phyloP scores from a whole-genome alignment of 2,797 vertebrate species.

The Tangara arthus region DNA sequence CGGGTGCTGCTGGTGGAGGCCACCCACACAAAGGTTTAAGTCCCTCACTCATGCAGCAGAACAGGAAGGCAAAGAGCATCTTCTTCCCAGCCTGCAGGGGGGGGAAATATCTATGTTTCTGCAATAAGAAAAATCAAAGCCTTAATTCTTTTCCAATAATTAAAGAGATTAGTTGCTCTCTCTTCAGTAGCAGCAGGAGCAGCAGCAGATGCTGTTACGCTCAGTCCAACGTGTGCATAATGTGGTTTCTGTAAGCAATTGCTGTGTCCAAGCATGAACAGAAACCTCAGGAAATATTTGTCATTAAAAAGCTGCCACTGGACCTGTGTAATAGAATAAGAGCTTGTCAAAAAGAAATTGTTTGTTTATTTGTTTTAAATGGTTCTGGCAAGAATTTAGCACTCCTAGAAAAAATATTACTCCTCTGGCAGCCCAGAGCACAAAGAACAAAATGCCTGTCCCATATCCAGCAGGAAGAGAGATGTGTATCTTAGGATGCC shows the following conservation, averaged over 20 bases:
- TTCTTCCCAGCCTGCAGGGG: neutral
- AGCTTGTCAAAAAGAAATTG: neutral
- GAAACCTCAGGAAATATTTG: neutral
- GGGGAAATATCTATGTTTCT: neutral
- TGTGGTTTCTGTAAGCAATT: neutral
- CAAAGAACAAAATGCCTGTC: neutral
- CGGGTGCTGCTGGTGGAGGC: accelerated
- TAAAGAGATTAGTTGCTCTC: conserved; percentile 39
- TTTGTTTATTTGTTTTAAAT: neutral
- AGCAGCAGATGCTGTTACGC: conserved; percentile 17
- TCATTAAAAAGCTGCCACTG: neutral
- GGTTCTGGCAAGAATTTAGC: neutral
- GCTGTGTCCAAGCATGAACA: neutral
- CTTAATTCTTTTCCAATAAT: conserved; percentile 41
- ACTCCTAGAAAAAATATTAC: neutral
- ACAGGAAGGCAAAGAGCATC: neutral
- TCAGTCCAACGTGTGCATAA: neutral
- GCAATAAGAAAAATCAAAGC: conserved; percentile 39
- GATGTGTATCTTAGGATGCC: neutral
- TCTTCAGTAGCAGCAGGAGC: conserved; percentile 41
- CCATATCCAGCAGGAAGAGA: neutral
- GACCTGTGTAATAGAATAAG: neutral
- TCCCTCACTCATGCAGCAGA: neutral
- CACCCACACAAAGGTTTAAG: neutral
- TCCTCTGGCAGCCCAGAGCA: neutral